phyloP scores from a whole-genome alignment of 2,888 invertebrate species.

The Cataglyphis livida region DNA sequence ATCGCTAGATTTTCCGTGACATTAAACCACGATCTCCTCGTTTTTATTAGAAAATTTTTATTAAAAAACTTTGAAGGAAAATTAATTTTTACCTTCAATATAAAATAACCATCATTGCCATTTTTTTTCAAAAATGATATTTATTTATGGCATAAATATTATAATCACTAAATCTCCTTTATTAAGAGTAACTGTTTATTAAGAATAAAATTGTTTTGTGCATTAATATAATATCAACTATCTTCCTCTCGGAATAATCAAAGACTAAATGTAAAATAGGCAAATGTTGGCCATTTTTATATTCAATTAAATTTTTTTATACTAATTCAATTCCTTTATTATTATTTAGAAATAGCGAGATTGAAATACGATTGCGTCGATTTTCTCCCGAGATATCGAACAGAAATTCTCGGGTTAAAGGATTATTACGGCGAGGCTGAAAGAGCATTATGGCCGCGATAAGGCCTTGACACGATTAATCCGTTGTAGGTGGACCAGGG shows the following conservation, averaged over 20 bases:
- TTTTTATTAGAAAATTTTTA: background rate
- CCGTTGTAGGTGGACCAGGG: slow-evolving; percentile 77
- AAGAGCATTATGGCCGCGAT: slow-evolving; percentile 66
- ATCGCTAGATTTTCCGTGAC: background rate
- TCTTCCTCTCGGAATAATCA: background rate
- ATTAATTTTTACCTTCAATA: slow-evolving; percentile 1
- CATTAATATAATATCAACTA: background rate
- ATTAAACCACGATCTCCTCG: background rate
- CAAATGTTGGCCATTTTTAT: background rate
- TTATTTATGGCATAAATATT: background rate
- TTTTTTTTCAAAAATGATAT: background rate
- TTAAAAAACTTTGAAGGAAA: background rate
- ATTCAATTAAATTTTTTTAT: background rate
- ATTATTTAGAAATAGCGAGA: background rate
- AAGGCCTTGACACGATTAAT: slow-evolving; percentile 79
- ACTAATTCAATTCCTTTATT: background rate
- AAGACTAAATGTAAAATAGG: background rate
- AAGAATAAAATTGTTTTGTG: background rate
- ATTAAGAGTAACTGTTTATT: background rate
- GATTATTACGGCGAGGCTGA: slow-evolving; percentile 67
- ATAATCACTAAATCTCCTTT: background rate
- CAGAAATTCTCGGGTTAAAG: slow-evolving; percentile 70
- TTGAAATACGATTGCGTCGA: slow-evolving; percentile 23
- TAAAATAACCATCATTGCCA: background rate
- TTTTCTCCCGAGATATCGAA: slow-evolving; percentile 55